phyloP scores from a whole-genome alignment of 2,113 vertebrate species.

The Microcebus tavaratra region DNA sequence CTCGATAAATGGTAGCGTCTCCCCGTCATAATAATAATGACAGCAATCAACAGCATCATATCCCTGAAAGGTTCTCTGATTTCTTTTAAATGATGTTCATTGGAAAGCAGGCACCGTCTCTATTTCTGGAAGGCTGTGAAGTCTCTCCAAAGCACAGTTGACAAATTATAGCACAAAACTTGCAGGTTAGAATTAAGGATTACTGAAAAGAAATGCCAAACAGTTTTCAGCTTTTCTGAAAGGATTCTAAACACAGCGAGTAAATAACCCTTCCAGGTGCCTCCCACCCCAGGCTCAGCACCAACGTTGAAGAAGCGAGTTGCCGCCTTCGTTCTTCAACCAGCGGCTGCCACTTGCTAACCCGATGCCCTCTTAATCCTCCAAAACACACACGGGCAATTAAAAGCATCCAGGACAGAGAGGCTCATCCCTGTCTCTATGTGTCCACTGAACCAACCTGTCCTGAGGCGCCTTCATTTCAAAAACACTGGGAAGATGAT shows the following conservation, averaged over 20 bases:
- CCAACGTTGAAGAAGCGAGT: not conserved
- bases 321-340: not conserved
- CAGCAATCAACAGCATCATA: not conserved
- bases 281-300: not conserved
- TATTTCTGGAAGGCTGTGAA: not conserved
- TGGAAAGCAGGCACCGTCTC: not conserved
- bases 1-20: not conserved
- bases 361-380: not conserved
- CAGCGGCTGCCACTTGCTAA: not conserved
- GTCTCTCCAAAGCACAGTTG: not conserved
- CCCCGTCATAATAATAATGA: not conserved
- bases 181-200: constrained; percentile 46
- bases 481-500: not conserved
- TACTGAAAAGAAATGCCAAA: constrained; percentile 7
- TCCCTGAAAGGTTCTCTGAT: constrained; percentile 40
- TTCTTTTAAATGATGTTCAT: constrained; percentile 8
- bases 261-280: not conserved
- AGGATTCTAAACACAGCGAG: not conserved
- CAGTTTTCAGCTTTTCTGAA: not conserved
- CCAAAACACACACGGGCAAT: not conserved
- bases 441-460: not conserved
- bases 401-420: not conserved
- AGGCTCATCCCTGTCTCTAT: not conserved
- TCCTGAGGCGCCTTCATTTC: not conserved
- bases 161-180: constrained; percentile 36